Conservation (phyloP, 2,797 vertebrate species). For the Mico argentatus region DNA sequence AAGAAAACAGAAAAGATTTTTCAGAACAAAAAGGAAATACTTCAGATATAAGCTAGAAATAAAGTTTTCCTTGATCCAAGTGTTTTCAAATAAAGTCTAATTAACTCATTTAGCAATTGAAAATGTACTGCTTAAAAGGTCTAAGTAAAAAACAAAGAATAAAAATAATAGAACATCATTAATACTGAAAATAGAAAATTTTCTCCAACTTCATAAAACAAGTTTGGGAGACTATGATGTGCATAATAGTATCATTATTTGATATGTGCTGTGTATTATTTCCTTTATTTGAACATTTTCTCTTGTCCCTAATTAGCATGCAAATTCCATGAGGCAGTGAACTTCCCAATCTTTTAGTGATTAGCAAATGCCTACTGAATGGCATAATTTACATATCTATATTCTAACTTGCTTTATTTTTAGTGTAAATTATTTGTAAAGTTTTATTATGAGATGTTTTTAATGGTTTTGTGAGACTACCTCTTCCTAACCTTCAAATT, state of each 20-base stretch:
- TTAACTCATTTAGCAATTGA: background rate
- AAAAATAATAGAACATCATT: background rate
- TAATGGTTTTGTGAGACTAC: background rate
- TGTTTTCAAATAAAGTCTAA: background rate
- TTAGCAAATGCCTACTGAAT: background rate
- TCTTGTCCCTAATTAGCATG: background rate
- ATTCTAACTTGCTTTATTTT: background rate
- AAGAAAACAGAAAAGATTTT: background rate
- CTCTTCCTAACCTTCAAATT: background rate
- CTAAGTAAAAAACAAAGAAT: constrained; percentile 22
- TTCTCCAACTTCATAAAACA: background rate
- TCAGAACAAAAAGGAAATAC: background rate
- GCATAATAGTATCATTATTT: background rate
- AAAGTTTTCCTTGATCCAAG: background rate
- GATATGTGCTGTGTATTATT: background rate
- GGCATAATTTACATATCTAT: constrained; percentile 13
- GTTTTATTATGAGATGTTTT: background rate
- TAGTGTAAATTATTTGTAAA: background rate
- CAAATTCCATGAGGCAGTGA: background rate
- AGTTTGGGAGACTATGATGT: background rate
- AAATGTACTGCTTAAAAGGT: background rate
- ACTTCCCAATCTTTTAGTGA: background rate
- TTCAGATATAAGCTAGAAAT: background rate
- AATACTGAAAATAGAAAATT: background rate
- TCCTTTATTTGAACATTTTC: background rate